A percentile compares a stretch with the other conserved stretches of the same genome.
These are phyloP conservation scores for Orussus abietinus DNA, from an alignment of 1,140 invertebrate species.

Conservation along the genomic window DNA sequence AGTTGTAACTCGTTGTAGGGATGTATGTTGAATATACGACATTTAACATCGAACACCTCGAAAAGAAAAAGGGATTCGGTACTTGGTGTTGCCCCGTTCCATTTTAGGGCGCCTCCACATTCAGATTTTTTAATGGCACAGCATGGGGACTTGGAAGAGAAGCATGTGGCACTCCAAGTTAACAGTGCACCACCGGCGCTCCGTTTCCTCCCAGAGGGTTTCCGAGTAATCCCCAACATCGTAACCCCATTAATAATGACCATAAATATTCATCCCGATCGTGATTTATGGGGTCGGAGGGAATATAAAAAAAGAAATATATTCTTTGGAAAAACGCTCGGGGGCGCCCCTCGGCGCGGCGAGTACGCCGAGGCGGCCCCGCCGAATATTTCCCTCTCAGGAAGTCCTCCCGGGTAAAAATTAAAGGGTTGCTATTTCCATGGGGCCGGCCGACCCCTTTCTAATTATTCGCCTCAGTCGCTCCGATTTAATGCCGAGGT, in stretches of 20 bases:
- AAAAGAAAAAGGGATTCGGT: neutral
- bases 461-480: neutral
- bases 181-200: too few relatives aligned
- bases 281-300: constrained; percentile 29
- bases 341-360: too few relatives aligned
- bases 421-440: neutral
- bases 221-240: constrained; percentile 34
- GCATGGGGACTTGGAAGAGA: too few relatives aligned
- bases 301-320: constrained; percentile 13
- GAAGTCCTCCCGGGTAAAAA: neutral
- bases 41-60: too few relatives aligned
- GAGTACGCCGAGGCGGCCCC: too few relatives aligned
- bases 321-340: constrained; percentile 20
- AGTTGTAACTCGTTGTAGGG: too few relatives aligned
- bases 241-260: constrained; percentile 38
- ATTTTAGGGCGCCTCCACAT: too few relatives aligned
- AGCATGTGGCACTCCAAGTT: too few relatives aligned
- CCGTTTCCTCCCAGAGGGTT: too few relatives aligned
- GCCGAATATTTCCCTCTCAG: constrained; percentile 1
- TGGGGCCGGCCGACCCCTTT: neutral
- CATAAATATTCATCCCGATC: constrained; percentile 38
- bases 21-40: too few relatives aligned
- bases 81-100: neutral
- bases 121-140: too few relatives aligned
- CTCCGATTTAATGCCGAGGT: too few relatives aligned